Percentiles rank a stretch among this genome's conserved stretches.
Evolutionary conservation across 2,888 invertebrate species (phyloP).

Genomic region (Dione vanillae): DNA sequence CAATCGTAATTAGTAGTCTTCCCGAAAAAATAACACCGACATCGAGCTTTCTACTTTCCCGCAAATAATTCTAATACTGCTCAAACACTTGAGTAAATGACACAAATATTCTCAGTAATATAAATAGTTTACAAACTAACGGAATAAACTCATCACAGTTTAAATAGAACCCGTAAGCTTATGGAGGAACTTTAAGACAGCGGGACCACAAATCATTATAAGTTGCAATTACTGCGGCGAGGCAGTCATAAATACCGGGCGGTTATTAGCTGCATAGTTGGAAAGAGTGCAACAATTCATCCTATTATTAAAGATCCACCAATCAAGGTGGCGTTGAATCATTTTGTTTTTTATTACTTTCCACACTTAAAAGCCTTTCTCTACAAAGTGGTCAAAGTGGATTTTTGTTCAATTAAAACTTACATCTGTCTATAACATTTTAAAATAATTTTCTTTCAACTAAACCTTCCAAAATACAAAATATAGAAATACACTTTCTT

Average conservation of each 20-base stretch:
- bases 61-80: slow-evolving; percentile 32
- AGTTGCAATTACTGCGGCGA: slow-evolving; percentile 73
- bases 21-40: background rate
- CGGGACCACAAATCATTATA: slow-evolving; percentile 74
- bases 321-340: slow-evolving; percentile 41
- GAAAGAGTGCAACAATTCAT: slow-evolving; percentile 59
- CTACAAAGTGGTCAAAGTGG: slow-evolving; percentile 10
- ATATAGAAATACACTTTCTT: background rate
- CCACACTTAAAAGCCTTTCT: slow-evolving; percentile 3
- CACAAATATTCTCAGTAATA: slow-evolving; percentile 42
- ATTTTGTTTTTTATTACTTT: slow-evolving; percentile 34
- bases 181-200: slow-evolving; percentile 63
- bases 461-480: background rate
- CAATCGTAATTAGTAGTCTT: background rate
- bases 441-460: slow-evolving; percentile 1
- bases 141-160: slow-evolving; percentile 47
- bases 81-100: slow-evolving; percentile 37
- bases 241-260: slow-evolving; percentile 66
- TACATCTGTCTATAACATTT: background rate
- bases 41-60: background rate
- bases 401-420: slow-evolving; percentile 1
- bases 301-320: slow-evolving; percentile 51
- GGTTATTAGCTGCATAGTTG: slow-evolving; percentile 78
- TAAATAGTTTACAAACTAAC: slow-evolving; percentile 45
- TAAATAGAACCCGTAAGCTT: slow-evolving; percentile 46